Evolutionary conservation across 2,113 vertebrate genomes (phyloP), one percentile per base, ranked within the genome.

Genomic region (Thomomys bottae): DNA sequence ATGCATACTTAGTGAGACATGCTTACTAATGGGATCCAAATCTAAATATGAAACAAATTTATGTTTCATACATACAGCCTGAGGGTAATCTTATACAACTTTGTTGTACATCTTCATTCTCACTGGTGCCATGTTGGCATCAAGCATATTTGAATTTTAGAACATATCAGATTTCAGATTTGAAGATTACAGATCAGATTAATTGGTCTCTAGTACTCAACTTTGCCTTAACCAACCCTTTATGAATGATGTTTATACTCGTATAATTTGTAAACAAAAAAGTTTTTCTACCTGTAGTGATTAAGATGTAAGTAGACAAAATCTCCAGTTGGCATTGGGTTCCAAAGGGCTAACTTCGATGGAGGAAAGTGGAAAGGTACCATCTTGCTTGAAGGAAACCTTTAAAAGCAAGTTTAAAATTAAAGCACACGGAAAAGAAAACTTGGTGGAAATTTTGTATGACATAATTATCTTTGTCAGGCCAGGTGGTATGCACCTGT

Each of bases 321-420:
- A 90, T 99, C 98, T 88, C 99, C 99, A 45, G 95, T 87, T 14
- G 99, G 98, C 40, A 95, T 91, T 23, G 98, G 96, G 87, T 99
- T 99, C 99, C 99, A 99, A 73, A 99, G 98, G 2, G 98, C 97
- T 82, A 93, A 94, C 95, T 98, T 99, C 71, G 99, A 98, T 95
- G 98, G 98, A 68, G 99, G 99, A 96, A 99, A 99, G 84, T 97
- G 98, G 86, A 99, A 98, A 59, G 98, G 96, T 32, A 97, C 96
- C 95, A 98, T 97, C 63, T 95, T 97, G 75, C 91, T 93, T 0
- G 97, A 93, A 92, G 95, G 32, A 93, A 96, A 91, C 63, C 98
- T 98, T 94, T 54, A 38, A 96, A 92, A 88, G 78, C 75, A 49
- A 61, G 36, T 97, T 98, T 87, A 32, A 7, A 95, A 40, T 78